A percentile compares a stretch with the other conserved stretches of the same genome.
phyloP scores from a whole-genome alignment of 2,888 invertebrate genomes.

The Drymonia ruficornis region DNA sequence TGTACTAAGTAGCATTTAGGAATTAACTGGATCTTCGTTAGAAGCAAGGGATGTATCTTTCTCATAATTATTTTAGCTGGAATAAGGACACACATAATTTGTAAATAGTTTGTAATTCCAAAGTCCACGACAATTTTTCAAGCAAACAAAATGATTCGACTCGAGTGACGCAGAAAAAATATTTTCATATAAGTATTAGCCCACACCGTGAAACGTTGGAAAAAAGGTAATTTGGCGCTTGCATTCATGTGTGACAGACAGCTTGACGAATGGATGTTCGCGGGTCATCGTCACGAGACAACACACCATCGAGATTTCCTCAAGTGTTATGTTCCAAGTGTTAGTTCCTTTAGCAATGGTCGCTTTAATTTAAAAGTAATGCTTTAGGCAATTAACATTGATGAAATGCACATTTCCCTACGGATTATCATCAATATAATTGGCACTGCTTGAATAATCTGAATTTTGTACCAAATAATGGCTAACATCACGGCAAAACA shows the following conservation, averaged over 20 bases:
- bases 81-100: too few relatives aligned
- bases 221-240: constrained; percentile 27
- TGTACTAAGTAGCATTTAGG: neutral
- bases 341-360: neutral
- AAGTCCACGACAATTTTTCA: constrained; percentile 1
- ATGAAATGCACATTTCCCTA: too few relatives aligned
- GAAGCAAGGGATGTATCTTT: too few relatives aligned
- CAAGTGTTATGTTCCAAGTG: constrained; percentile 9
- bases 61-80: too few relatives aligned
- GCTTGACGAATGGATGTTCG: constrained; percentile 40
- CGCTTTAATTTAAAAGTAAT: neutral
- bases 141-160: neutral
- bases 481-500: neutral
- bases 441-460: neutral
- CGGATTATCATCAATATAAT: neutral
- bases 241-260: constrained; percentile 38
- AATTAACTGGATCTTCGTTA: too few relatives aligned
- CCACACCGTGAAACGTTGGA: constrained; percentile 6
- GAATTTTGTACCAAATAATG: neutral
- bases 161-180: constrained; percentile 3
- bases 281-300: constrained; percentile 41
- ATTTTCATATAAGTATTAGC: constrained; percentile 1
- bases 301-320: constrained; percentile 8
- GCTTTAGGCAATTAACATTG: too few relatives aligned
- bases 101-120: neutral